Conservation (phyloP, 2,888 invertebrate species). For the Tenthredo notha region DNA sequence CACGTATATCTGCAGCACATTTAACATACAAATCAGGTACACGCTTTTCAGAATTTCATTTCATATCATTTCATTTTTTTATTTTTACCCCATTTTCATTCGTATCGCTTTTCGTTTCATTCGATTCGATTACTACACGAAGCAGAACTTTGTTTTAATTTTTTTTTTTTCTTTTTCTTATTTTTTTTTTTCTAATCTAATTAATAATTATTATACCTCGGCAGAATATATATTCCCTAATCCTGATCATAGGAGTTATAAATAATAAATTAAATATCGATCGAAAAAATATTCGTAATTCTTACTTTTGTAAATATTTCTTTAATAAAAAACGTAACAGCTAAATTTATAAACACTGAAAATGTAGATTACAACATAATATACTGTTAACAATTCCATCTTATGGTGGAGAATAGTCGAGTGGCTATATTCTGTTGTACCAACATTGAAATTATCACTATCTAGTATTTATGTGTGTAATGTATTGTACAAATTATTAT, state of each 20-base stretch:
- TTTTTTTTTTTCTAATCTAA: neutral
- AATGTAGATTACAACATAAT: constrained; percentile 75
- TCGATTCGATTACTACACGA: neutral
- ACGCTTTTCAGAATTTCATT: constrained; percentile 61
- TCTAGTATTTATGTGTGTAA: constrained; percentile 62
- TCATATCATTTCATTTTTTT: constrained; percentile 56
- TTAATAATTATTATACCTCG: neutral
- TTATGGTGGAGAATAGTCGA: constrained; percentile 70
- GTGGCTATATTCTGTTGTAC: constrained; percentile 73
- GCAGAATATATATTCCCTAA: constrained; percentile 15
- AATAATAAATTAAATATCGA: constrained; percentile 65
- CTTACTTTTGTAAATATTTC: constrained; percentile 71
- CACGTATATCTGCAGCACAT: constrained; percentile 47
- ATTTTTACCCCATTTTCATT: neutral
- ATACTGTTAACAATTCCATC: constrained; percentile 75
- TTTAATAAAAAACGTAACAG: constrained; percentile 73
- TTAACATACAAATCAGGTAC: constrained; percentile 75
- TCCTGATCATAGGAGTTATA: constrained; percentile 39
- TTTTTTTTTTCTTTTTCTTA: neutral
- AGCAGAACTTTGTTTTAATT: neutral
- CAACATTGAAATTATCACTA: constrained; percentile 74
- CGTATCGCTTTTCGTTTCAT: neutral
- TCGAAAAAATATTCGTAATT: constrained; percentile 69
- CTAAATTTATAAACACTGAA: constrained; percentile 74
- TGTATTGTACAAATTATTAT: constrained; percentile 75